Conservation (phyloP, 2,113 vertebrate genomes). For the Ammodytes marinus region DNA sequence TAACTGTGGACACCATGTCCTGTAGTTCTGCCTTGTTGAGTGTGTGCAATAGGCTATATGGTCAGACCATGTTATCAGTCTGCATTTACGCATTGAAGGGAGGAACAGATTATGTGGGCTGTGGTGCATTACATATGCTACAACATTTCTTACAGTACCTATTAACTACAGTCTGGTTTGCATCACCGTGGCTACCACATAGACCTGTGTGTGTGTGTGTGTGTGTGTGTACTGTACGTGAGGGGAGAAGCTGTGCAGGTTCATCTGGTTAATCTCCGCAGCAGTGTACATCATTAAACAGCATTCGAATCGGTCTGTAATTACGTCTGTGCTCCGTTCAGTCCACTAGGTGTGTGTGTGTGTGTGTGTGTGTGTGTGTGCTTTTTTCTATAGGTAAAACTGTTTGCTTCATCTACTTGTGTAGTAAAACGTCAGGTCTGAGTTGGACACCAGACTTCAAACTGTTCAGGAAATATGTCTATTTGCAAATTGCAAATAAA, state of each 20-base stretch:
- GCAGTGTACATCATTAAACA: slow-evolving; percentile 53
- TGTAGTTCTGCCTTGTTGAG: not conserved
- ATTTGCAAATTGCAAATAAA: slow-evolving; percentile 3
- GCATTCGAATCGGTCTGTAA: slow-evolving; percentile 44
- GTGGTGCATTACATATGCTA: not conserved
- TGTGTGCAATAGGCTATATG: not conserved
- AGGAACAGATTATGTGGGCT: not conserved
- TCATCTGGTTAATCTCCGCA: slow-evolving; percentile 70
- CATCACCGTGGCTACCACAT: slow-evolving; percentile 43
- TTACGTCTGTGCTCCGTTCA: slow-evolving; percentile 43
- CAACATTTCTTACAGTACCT: not conserved
- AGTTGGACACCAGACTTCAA: not conserved
- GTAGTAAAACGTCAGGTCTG: too few species aligned
- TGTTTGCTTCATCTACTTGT: too few species aligned
- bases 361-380: slow-evolving; percentile 12
- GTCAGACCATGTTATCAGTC: not conserved
- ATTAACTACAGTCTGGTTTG: slow-evolving; percentile 47
- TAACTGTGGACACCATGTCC: not conserved
- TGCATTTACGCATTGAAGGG: not conserved
- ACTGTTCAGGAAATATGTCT: not conserved
- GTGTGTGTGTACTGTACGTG: not conserved
- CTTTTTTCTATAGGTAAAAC: slow-evolving; percentile 7
- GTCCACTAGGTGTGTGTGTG: not conserved
- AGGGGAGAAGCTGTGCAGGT: slow-evolving; percentile 61
- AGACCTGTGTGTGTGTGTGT: not conserved